Conservation (phyloP, 2,888 invertebrate species). For the Pristionchus arcanus region DNA sequence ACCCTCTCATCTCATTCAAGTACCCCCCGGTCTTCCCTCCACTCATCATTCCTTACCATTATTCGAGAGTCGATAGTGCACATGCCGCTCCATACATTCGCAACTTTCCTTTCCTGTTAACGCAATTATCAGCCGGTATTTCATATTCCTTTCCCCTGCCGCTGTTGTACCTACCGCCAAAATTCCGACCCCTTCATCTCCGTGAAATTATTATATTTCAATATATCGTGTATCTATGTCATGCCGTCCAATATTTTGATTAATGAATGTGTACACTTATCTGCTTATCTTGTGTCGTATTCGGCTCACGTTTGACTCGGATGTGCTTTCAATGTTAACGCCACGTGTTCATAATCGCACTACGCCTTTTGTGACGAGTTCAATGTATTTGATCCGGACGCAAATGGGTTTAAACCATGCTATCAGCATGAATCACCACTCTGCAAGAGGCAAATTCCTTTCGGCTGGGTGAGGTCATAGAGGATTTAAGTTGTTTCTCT, state of each 20-base stretch:
- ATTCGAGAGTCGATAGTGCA: conserved; percentile 25
- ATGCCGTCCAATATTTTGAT: too few species aligned
- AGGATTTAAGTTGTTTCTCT: neutral
- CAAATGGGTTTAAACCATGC: neutral
- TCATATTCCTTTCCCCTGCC: neutral
- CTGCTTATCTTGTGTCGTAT: neutral
- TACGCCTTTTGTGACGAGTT: neutral
- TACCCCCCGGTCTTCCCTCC: neutral
- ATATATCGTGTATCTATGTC: too few species aligned
- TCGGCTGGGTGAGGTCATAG: conserved; percentile 4
- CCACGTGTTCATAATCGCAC: neutral
- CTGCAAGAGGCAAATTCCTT: neutral
- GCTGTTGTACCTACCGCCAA: neutral
- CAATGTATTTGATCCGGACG: neutral
- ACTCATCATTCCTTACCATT: neutral
- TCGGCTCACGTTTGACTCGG: neutral
- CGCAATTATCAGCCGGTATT: neutral
- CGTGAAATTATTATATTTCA: neutral
- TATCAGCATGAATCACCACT: conserved; percentile 25
- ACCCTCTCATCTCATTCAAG: conserved; percentile 35
- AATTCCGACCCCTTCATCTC: neutral
- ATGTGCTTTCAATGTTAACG: neutral
- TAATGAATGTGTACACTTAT: neutral
- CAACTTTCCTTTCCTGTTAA: neutral
- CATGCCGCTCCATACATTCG: neutral